Percentiles rank a stretch among this genome's conserved stretches.
phyloP scores from a whole-genome alignment of 2,797 vertebrate genomes.

The Acanthiza pusilla region DNA sequence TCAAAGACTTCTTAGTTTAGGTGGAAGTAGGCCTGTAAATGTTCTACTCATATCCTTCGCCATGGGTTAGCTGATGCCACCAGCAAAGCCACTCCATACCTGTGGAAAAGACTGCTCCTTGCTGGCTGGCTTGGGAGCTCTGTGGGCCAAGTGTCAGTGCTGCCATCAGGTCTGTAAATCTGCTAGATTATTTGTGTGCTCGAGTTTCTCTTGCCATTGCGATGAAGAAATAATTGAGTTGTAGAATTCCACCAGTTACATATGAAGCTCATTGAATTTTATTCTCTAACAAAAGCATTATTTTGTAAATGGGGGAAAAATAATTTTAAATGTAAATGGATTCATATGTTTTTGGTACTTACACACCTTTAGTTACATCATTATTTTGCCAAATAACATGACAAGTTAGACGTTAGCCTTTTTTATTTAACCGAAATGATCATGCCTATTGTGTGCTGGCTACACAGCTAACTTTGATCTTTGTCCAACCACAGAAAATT shows the following conservation, averaged over 20 bases:
- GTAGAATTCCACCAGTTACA: slow-evolving; percentile 10
- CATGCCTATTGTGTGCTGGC: background rate
- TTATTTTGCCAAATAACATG: slow-evolving; percentile 48
- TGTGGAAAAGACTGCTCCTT: slow-evolving; percentile 23
- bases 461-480: background rate
- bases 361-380: slow-evolving; percentile 14
- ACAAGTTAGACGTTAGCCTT: slow-evolving; percentile 31
- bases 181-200: slow-evolving; percentile 45
- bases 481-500: slow-evolving; percentile 1
- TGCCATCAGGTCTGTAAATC: slow-evolving; percentile 55
- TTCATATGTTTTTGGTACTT: slow-evolving; percentile 34
- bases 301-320: slow-evolving; percentile 17
- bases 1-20: slow-evolving; percentile 43
- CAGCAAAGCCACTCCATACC: slow-evolving; percentile 48
- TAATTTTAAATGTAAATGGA: slow-evolving; percentile 17
- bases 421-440: slow-evolving; percentile 18
- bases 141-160: background rate
- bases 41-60: slow-evolving; percentile 19
- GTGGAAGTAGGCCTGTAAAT: slow-evolving; percentile 24
- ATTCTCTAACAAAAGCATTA: background rate
- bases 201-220: slow-evolving; percentile 62
- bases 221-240: slow-evolving; percentile 66
- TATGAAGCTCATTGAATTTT: slow-evolving; percentile 37
- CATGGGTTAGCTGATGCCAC: slow-evolving; percentile 18
- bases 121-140: background rate